Evolutionary conservation across 2,113 vertebrate genomes (phyloP), one percentile per base, ranked within the genome.

Genomic region (Clarias gariepinus): DNA sequence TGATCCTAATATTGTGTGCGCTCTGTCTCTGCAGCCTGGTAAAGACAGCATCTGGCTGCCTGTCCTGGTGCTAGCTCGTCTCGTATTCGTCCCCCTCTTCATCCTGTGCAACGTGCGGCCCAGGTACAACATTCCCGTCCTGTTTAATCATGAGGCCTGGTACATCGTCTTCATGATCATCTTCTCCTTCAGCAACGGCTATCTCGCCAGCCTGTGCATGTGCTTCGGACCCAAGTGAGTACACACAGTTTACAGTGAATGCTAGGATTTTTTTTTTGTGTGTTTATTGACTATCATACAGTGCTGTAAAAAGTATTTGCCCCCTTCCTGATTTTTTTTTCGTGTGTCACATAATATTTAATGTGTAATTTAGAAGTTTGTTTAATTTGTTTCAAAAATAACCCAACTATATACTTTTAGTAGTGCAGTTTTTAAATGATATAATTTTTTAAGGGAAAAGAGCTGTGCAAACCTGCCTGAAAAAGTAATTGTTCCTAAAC

Each of bases 161-260:
- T 99, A 96, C 95, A 97, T 98, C 91, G 0, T 95, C 93, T 97
- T 99, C 96, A 97, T 99, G 95, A 94, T 97, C 52, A 6, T 97
- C 90, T 99, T 99, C 90, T 93, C 97, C 92, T 93, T 98, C 93
- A 97, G 96, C 95, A 99, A 98, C 0, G 98, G 98, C 90, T 99
- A 99, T 95, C 94, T 99, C 90, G 97, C 98, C 95, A 99, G 98
- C 87, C 97, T 99, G 85, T 99, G 98, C 95, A 99, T 99, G 98
- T 98, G 98, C 95, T 99, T 96, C 0, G 98, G 98, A 85, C 98
- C 98, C 90, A 99, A 98, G 98, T 99, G 92, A 97, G 97, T 52
- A 23, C 28, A 18, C 41, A 23, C 25, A 9, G 18, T 58, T 83
- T 19, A 57, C 16, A 9, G 47, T 47, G 47, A 6, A 47, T 47